phyloP scores from a whole-genome alignment of 1,140 invertebrate genomes.

The Drosophila lacteicornis region DNA sequence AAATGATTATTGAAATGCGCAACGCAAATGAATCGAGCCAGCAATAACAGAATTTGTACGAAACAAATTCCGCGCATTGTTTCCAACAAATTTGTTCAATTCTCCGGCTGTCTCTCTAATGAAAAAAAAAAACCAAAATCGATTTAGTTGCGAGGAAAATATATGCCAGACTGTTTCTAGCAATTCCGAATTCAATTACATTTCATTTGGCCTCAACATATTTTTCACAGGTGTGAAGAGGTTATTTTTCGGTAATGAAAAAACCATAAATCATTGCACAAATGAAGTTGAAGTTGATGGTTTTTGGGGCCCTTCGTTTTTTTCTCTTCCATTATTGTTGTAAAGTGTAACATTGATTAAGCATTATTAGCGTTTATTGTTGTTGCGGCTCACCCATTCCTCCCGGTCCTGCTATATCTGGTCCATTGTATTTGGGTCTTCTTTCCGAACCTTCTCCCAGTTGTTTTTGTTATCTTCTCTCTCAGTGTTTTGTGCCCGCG shows the following conservation, averaged over 20 bases:
- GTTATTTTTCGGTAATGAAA: conserved; percentile 72
- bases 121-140: conserved; percentile 55
- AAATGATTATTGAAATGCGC: conserved; percentile 76
- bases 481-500: conserved; percentile 56
- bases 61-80: conserved; percentile 79
- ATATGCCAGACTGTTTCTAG: conserved; percentile 25
- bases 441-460: conserved; percentile 38
- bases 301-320: conserved; percentile 41
- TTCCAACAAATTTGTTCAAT: conserved; percentile 67
- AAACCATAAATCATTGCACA: conserved; percentile 75
- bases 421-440: conserved; percentile 54
- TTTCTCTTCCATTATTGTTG: conserved; percentile 63
- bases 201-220: conserved; percentile 58
- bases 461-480: conserved; percentile 45
- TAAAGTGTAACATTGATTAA: conserved; percentile 84
- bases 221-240: conserved; percentile 76
- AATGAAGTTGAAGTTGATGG: conserved; percentile 67
- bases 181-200: conserved; percentile 69
- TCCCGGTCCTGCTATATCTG: conserved; percentile 27
- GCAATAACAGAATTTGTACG: conserved; percentile 61
- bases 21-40: conserved; percentile 28
- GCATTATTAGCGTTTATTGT: conserved; percentile 81
- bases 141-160: conserved; percentile 62
- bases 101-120: conserved; percentile 20
- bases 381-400: conserved; percentile 58